Base-by-base conservation (phyloP, 2,888 invertebrate species). In the Diplolepis rosae region DNA sequence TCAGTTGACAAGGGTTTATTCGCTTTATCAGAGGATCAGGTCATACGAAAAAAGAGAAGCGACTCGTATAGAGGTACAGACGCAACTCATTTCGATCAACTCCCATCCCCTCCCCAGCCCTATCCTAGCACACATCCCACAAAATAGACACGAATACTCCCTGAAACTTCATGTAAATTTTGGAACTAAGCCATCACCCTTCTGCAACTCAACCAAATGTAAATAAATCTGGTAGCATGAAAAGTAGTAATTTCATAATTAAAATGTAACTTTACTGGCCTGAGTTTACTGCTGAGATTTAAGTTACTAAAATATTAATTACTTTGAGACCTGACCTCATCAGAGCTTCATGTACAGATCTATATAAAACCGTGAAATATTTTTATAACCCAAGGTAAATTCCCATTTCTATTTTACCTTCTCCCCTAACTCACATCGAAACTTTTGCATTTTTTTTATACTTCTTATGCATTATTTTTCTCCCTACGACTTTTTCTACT, bases 1-100 rank as follows among this genome's bases (percentile, higher is more conserved):
- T 78, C 79, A 76, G 79, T 83, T 84, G 85, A 84, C 85, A 82
- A 82, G 84, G 84, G 85, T 85, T 85, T 85, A 85, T 84, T 85
- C 84, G 83, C 82, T 84, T 83, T 83, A 80, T 80, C 77, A 76
- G 79, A 77, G 77, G 79, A 82, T 81, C 79, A 68, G 76, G 71
- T 75, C 70, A 75, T 66, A 69, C 70, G 68, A 76, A 72, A 74
- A 76, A 76, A 74, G 70, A 72, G 7, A 71, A 66, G 54, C 65
- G 56, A 65, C 54, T 42, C 42, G 42, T 54, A 35, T 51, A 45
- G n/a, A 22, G 4, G 24, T 30, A 61, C 32, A 39, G 35, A 27
- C n/a, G 9, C 9, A 24, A 61, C 54, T 11, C 18, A 22, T 54
- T 18, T 54, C 32, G 54, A 54, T 54, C 54, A 18, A 15, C 15